Evolutionary conservation across 2,113 vertebrate species (phyloP).

Genomic region (Microtus richardsoni): DNA sequence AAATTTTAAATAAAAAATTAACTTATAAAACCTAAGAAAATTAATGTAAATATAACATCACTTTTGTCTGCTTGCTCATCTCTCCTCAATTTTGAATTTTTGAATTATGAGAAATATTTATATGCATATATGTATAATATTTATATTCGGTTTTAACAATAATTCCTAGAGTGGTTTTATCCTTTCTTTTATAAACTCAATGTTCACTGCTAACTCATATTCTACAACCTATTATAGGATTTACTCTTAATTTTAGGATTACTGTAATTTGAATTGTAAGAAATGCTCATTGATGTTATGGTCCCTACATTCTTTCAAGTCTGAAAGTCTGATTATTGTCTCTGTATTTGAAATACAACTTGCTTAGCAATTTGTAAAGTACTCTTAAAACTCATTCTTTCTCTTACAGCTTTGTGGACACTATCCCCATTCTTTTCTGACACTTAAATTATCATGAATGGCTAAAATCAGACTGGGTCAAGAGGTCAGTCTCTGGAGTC

Average conservation of each 20-base stretch:
- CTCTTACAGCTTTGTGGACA: not conserved
- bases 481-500: not conserved
- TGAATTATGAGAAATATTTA: not conserved
- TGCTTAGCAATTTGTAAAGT: not conserved
- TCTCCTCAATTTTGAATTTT: not conserved
- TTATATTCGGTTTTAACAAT: not conserved
- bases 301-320: not conserved
- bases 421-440: not conserved
- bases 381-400: not conserved
- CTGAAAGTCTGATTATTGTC: conserved; percentile 21
- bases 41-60: not conserved
- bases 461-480: not conserved
- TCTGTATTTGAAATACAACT: not conserved
- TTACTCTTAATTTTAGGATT: not conserved
- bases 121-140: not conserved
- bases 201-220: not conserved
- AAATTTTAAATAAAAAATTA: not conserved
- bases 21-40: not conserved
- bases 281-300: not conserved
- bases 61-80: not conserved
- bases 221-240: not conserved
- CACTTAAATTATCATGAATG: not conserved
- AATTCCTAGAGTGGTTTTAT: not conserved
- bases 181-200: not conserved
- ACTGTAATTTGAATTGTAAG: not conserved